Evolutionary conservation across 2,113 vertebrate species (phyloP).

Genomic region (Eretmochelys imbricata): DNA sequence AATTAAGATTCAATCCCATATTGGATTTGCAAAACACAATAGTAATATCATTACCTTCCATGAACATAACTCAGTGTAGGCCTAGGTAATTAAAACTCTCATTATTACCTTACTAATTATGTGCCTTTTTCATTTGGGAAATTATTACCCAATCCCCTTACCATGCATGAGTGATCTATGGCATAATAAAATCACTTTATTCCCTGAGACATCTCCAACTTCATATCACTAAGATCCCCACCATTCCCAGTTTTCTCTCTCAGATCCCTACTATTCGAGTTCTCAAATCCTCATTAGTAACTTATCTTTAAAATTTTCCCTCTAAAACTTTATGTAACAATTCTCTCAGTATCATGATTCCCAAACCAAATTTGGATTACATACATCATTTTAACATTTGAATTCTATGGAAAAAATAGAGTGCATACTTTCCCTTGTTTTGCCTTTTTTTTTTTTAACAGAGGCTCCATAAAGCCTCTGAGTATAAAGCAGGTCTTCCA

Average conservation of each 20-base stretch:
- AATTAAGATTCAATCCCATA: not conserved
- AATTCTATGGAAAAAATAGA: not conserved
- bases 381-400: not conserved
- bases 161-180: not conserved
- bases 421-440: not conserved
- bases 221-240: not conserved
- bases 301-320: slow-evolving; percentile 5
- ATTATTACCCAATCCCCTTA: slow-evolving; percentile 17
- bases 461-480: not conserved
- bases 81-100: slow-evolving; percentile 32
- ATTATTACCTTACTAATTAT: slow-evolving; percentile 16
- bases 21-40: not conserved
- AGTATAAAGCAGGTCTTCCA: not conserved
- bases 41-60: not conserved
- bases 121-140: slow-evolving; percentile 33
- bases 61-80: not conserved
- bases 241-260: not conserved
- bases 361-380: slow-evolving; percentile 6
- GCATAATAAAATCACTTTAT: slow-evolving; percentile 15
- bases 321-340: not conserved
- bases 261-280: not conserved
- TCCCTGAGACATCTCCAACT: not conserved
- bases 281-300: slow-evolving; percentile 26
- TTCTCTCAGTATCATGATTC: slow-evolving; percentile 26
- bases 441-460: slow-evolving; percentile 14